Conservation (phyloP, 1,140 invertebrate genomes). For the Cherax quadricarinatus region DNA sequence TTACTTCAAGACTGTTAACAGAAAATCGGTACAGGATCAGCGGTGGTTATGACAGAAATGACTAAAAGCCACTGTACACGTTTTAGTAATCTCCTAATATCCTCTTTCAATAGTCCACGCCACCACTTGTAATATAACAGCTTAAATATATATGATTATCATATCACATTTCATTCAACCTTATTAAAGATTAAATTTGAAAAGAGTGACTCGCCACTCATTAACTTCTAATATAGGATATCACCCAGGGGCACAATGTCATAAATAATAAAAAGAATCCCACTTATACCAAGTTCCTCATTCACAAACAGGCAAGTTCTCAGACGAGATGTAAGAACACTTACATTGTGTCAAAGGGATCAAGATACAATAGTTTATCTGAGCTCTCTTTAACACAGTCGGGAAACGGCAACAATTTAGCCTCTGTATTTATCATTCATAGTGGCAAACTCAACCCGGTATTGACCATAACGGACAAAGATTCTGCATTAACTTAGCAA, state of each 20-base stretch:
- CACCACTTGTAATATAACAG: constrained; percentile 55
- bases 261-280: constrained; percentile 26
- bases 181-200: constrained; percentile 67
- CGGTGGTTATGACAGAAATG: constrained; percentile 31
- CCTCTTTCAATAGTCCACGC: constrained; percentile 31
- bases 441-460: constrained; percentile 18
- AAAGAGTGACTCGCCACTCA: constrained; percentile 17
- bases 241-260: constrained; percentile 42
- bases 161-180: constrained; percentile 63
- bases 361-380: constrained; percentile 15
- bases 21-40: constrained; percentile 42
- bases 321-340: constrained; percentile 42
- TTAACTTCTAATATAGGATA: constrained; percentile 33
- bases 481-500: constrained; percentile 39
- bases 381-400: constrained; percentile 21
- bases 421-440: background rate
- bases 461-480: constrained; percentile 11
- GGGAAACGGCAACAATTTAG: background rate
- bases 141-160: constrained; percentile 69
- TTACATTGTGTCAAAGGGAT: constrained; percentile 33
- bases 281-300: constrained; percentile 41
- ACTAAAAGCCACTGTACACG: constrained; percentile 60
- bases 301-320: constrained; percentile 46
- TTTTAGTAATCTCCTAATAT: constrained; percentile 11
- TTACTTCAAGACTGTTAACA: constrained; percentile 24